Conservation (phyloP, 1,140 invertebrate species). For the Gryllus bimaculatus region DNA sequence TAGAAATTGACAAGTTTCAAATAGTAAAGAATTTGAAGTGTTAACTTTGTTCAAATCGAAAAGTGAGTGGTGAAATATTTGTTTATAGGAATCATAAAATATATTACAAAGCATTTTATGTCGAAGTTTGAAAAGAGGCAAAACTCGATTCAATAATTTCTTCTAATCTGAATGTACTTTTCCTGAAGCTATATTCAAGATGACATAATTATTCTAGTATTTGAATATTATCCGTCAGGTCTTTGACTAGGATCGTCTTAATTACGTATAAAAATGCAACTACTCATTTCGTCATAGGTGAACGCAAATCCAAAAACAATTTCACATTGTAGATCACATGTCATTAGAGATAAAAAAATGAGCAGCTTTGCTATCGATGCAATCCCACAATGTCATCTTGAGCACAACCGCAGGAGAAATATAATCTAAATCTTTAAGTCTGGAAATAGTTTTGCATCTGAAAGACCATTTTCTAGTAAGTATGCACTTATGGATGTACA, state of each 20-base stretch:
- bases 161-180: not conserved
- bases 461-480: conserved; percentile 13
- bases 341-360: too few species aligned
- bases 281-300: too few species aligned
- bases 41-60: conserved; percentile 5
- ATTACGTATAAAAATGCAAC: not conserved
- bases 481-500: conserved; percentile 14
- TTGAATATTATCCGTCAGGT: not conserved
- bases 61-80: conserved; percentile 1
- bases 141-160: not conserved
- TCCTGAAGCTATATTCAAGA: not conserved
- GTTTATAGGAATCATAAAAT: not conserved
- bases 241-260: not conserved
- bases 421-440: not conserved
- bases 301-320: too few species aligned
- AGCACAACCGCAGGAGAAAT: not conserved
- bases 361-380: too few species aligned
- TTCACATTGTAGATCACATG: too few species aligned
- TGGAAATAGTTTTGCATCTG: conserved; percentile 1
- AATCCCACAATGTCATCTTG: not conserved
- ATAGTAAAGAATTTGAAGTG: not conserved
- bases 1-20: conserved; percentile 5
- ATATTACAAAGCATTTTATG: not conserved
- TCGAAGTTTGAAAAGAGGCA: not conserved
- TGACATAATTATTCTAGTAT: not conserved